These are phyloP conservation scores for Tiliacea aurago DNA, from an alignment of 2,888 invertebrate species.

Conservation along the genomic window DNA sequence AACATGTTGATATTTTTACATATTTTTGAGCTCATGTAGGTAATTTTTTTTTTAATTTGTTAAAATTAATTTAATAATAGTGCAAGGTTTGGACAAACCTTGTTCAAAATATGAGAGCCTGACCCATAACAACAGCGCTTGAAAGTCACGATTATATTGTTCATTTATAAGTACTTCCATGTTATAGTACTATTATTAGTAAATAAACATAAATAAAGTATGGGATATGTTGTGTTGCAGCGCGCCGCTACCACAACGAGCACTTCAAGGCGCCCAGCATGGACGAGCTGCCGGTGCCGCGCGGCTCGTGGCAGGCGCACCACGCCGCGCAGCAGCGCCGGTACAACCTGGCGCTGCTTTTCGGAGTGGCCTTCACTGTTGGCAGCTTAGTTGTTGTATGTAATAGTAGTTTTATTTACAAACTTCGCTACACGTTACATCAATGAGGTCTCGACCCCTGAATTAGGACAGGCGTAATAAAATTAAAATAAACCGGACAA, in stretches of 20 bases:
- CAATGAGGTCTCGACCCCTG: too few species aligned
- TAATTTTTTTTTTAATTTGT: neutral
- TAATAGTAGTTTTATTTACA: too few species aligned
- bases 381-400: conserved; percentile 87
- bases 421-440: too few species aligned
- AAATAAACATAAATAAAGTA: neutral
- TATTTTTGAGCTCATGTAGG: too few species aligned
- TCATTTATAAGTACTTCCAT: too few species aligned
- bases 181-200: too few species aligned
- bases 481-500: too few species aligned
- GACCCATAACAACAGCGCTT: neutral
- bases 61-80: neutral
- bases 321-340: conserved; percentile 92
- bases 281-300: conserved; percentile 95
- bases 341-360: conserved; percentile 92
- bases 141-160: neutral
- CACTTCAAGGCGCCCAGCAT: conserved; percentile 90
- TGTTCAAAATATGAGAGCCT: neutral
- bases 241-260: conserved; percentile 83
- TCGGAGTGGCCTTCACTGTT: conserved; percentile 89
- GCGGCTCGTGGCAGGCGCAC: conserved; percentile 94
- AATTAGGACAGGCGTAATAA: too few species aligned
- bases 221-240: conserved; percentile 66
- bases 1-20: too few species aligned
- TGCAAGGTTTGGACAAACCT: neutral